Evolutionary conservation across 2,797 vertebrate genomes (phyloP).

Genomic region (Salarias fasciatus): DNA sequence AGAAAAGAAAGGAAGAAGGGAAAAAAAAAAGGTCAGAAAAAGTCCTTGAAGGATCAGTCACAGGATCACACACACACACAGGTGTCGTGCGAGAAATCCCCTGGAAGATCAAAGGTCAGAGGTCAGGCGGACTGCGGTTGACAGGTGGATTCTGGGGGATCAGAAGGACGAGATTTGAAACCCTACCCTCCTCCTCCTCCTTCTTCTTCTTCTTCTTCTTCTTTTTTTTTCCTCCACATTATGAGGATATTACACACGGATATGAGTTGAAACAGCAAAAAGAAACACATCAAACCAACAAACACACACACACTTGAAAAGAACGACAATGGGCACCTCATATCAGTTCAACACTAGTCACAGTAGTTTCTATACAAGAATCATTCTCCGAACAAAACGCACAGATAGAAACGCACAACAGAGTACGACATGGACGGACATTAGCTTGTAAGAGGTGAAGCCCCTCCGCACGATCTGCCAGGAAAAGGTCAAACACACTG

Average conservation of each 20-base stretch:
- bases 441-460: constrained; percentile 53
- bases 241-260: constrained; percentile 15
- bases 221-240: constrained; percentile 18
- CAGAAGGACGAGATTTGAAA: constrained; percentile 17
- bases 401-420: constrained; percentile 28
- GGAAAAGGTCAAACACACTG: constrained; percentile 71
- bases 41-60: constrained; percentile 38
- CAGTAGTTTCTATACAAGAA: constrained; percentile 25
- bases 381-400: constrained; percentile 6
- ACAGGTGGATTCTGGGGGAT: constrained; percentile 30
- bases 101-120: constrained; percentile 52
- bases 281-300: constrained; percentile 9
- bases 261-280: constrained; percentile 51
- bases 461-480: constrained; percentile 41
- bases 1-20: constrained; percentile 43
- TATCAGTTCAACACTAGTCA: constrained; percentile 38
- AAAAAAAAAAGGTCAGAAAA: constrained; percentile 43
- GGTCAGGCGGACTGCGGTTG: constrained; percentile 30
- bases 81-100: too few species aligned
- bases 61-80: constrained; percentile 48
- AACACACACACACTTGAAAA: constrained; percentile 31
- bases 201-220: constrained; percentile 19
- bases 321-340: constrained; percentile 28
- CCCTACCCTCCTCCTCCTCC: background rate
- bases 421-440: constrained; percentile 1